Conservation (phyloP, 2,113 vertebrate genomes). For the Pao palembangensis region DNA sequence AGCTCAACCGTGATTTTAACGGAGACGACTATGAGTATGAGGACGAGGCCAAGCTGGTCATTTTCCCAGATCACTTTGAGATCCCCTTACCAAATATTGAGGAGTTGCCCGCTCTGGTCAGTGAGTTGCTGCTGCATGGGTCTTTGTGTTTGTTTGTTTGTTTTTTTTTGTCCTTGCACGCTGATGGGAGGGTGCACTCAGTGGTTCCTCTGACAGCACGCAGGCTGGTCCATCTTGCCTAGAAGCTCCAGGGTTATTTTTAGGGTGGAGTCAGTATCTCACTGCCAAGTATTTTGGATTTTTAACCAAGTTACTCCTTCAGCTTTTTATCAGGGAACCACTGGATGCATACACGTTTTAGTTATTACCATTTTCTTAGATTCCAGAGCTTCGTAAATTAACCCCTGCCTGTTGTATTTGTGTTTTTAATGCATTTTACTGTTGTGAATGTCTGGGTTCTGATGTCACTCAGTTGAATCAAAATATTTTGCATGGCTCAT, state of each 20-base stretch:
- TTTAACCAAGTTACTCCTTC: not conserved
- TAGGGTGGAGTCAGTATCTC: not conserved
- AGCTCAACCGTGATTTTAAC: conserved; percentile 88
- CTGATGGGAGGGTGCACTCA: conserved; percentile 9
- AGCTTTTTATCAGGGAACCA: conserved; percentile 32
- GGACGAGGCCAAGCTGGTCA: conserved; percentile 95
- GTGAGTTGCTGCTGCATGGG: conserved; percentile 71
- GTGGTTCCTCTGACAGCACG: conserved; percentile 24
- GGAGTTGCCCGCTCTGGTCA: conserved; percentile 96
- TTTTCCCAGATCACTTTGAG: conserved; percentile 99
- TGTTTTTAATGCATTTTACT: not conserved
- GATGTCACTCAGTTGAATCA: not conserved
- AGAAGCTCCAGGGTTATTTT: not conserved
- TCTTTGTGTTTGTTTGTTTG: conserved; percentile 27
- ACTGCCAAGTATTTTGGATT: not conserved
- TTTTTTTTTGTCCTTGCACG: conserved; percentile 37
- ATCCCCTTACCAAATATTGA: conserved; percentile 98
- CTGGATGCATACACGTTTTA: conserved; percentile 4
- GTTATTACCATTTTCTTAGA: no score
- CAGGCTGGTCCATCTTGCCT: not conserved
- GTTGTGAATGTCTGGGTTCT: not conserved
- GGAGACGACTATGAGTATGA: conserved; percentile 94
- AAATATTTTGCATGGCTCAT: conserved; percentile 3
- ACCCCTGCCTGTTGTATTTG: not conserved
- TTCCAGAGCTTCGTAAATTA: not conserved